Evolutionary conservation across 2,797 vertebrate genomes (phyloP), one percentile per base, ranked within the genome.

Genomic region (Periophthalmus magnuspinnatus): DNA sequence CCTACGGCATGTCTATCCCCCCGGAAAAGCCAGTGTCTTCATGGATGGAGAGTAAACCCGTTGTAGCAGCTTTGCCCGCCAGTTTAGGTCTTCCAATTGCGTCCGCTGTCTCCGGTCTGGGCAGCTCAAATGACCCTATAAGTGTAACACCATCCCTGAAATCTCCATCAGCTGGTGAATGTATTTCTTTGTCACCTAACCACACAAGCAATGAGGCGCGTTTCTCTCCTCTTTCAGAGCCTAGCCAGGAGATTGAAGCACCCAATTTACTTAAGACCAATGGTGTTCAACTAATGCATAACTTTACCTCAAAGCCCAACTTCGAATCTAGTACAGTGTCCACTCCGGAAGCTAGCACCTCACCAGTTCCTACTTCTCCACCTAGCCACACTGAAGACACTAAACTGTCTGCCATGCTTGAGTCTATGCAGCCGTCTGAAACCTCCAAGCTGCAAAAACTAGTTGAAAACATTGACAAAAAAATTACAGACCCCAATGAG

Each of bases 401-500:
- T 36, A 95, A 92, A 78, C 94, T 95, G 80, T 93, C 93, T 6
- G 91, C 94, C 0, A 91, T 95, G 73, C 89, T 95, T 34, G 96
- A 97, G 82, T 95, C 94, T 89, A 86, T 96, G 95, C 91, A 93
- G 79, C 95, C 97, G 0, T 99, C 98, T 0, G 98, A 99, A 90
- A 99, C 98, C 88, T 98, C 95, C 64, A 99, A 99, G 89, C 93
- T 99, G 17, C 97, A 99, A 90, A 97, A 97, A 86, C 90, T 99
- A 69, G 98, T 99, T 75, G 97, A 99, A 89, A 99, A 97, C 85
- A 98, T 99, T 21, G 97, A 99, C 89, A 98, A 95, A 90, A 97
- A 98, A 90, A 95, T 97, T 80, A 94, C 94, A 0, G 97, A 93
- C 33, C 95, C 95, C 58, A 99, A 99, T 92, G 95, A 98, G 86